Base-by-base conservation (phyloP, 2,888 invertebrate species). In the Magallana nippona region DNA sequence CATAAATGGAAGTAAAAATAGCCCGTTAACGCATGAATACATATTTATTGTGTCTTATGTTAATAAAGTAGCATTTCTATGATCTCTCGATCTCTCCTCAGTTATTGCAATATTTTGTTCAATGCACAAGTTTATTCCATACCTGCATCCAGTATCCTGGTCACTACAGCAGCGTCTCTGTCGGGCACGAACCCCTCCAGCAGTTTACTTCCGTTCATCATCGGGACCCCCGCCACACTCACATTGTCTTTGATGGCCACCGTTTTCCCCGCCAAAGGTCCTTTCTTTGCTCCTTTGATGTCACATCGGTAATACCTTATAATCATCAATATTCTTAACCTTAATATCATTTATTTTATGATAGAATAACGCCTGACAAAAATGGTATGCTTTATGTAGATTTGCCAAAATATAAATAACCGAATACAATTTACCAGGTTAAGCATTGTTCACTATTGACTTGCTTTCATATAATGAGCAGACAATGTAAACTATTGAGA, bases 181-280 rank as follows among this genome's bases (percentile, higher is more conserved):
- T 92, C 91, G 0, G 93, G 93, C 10, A 90, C 87, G 83, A 89
- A 93, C 22, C 91, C 92, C 55, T 92, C 91, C 79, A 93, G 79
- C 8, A 91, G 57, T 56, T 87, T 88, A 55, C 89, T 89, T 8
- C 93, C 92, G 78, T 91, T 90, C 86, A 89, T 89, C 91, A 93
- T 90, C 8, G 93, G 93, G 2, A 93, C 90, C 27, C 93, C 93
- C 2, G 93, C 93, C 56, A 93, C 90, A 58, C 90, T 87, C 0
- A 91, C 86, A 81, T 88, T 92, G 88, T 93, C 93, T 85, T 93
- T 93, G 83, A 93, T 88, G 1, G 89, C 93, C 1, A 93, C 84
- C 1, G 86, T 90, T 84, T 92, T 93, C 10, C 93, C 93, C 11
- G 86, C 83, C 71, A 93, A 87, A 55, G 88, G 88, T 2, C 93